Base-by-base conservation (phyloP, 2,888 invertebrate genomes). In the Orthosia gothica region DNA sequence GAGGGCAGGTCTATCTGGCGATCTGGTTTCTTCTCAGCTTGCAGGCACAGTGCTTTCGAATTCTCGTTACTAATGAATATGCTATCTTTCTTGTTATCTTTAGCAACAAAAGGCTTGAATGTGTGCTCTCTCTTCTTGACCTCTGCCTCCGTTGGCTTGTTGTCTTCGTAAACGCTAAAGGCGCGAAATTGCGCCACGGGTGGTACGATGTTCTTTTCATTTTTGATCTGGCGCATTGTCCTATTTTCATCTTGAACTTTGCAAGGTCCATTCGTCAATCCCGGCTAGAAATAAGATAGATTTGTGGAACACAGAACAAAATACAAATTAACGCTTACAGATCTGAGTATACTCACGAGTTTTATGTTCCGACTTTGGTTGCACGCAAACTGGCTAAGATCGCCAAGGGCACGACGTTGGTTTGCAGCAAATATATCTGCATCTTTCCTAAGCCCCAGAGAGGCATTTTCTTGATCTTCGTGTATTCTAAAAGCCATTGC, bases 401-500 rank as follows among this genome's bases (percentile, higher is more conserved):
- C 97, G 63, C 97, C 98, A 64, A 98, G 95, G 74, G 97, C 97
- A 81, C 97, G 96, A 87, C 98, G 97, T 93, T 97, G 97, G 86
- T 95, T 94, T 75, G 96, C 94, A 70, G 95, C 89, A 91, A 95
- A 95, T 82, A 95, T 88, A 76, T 96, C 96, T 83, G 94, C 92
- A 89, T 97, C 97, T 92, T 97, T 97, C 85, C 95, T 94, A 68
- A 96, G 93, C 79, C 95, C 96, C 86, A 96, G 91, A 82, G 96
- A 92, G 87, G 97, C 96, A 94, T 98, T 98, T 95, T 98, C 98
- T 93, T 98, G 97, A 94, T 98, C 98, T 94, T 98, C 97, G 94
- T 97, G 98, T 91, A 98, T 98, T 94, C 97, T 97, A 94, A 98
- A 97, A 94, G 98, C 98, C 98, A 98, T 98, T 94, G 92, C 91